phyloP scores from a whole-genome alignment of 2,113 vertebrate species.

The Eleginops maclovinus region DNA sequence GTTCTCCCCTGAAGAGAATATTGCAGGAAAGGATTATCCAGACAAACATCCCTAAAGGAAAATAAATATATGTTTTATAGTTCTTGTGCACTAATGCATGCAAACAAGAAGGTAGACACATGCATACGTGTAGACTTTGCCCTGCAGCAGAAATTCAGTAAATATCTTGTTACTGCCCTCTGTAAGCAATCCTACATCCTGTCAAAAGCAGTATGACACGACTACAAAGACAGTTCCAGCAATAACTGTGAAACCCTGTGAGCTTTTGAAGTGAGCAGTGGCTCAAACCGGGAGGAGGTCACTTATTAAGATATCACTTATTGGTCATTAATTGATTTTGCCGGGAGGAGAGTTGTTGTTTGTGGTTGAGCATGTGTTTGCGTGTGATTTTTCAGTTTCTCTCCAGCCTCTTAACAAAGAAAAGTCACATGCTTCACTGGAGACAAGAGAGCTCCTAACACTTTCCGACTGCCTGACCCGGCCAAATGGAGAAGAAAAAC shows the following conservation, averaged over 20 bases:
- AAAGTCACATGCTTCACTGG: constrained; percentile 67
- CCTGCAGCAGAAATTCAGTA: constrained; percentile 62
- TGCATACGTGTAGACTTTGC: constrained; percentile 14
- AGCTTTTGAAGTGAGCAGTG: constrained; percentile 64
- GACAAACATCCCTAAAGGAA: constrained; percentile 40
- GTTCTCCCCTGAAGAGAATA: constrained; percentile 45
- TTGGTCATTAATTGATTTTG: constrained; percentile 15
- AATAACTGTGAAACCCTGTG: constrained; percentile 32
- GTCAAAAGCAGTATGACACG: constrained; percentile 55
- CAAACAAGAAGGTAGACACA: constrained; percentile 13
- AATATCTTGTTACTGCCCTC: constrained; percentile 64
- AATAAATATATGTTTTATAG: constrained; percentile 4
- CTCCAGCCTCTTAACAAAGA: constrained; percentile 55
- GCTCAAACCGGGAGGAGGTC: constrained; percentile 42
- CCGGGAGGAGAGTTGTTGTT: background rate
- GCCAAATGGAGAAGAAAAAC: constrained; percentile 56
- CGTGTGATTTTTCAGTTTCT: constrained; percentile 34
- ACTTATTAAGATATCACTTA: constrained; percentile 33
- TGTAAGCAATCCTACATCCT: constrained; percentile 52
- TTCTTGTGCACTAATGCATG: constrained; percentile 1
- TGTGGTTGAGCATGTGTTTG: constrained; percentile 9
- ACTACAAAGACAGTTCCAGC: constrained; percentile 66
- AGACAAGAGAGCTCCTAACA: constrained; percentile 75
- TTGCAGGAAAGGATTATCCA: constrained; percentile 56
- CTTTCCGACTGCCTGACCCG: constrained; percentile 72